A percentile compares a stretch with the other conserved stretches of the same genome.
Conservation (phyloP, 64 coral and sea anemone species). For the Montipora capricornis region DNA sequence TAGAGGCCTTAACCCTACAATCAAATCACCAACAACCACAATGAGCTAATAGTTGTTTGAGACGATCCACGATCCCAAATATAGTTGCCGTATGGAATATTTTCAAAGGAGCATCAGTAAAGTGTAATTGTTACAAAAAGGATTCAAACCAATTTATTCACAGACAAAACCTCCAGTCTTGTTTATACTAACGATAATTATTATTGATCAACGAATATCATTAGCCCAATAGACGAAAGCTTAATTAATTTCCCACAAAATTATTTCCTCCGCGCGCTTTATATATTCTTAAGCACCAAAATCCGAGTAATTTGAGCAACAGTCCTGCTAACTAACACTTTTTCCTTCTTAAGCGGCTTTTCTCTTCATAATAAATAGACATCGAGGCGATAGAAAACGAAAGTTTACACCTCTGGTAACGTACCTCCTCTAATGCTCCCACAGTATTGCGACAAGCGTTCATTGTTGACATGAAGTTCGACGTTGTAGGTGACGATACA, state of each 20-base stretch:
- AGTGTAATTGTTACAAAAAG: not conserved
- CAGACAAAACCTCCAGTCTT: not conserved
- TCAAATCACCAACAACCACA: not conserved
- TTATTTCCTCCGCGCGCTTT: not conserved
- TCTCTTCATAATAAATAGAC: not conserved
- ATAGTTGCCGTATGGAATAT: not conserved
- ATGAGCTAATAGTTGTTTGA: not conserved
- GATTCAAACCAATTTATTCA: not conserved
- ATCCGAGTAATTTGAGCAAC: not conserved
- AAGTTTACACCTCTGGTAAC: not conserved
- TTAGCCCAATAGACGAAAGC: not conserved
- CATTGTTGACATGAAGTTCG: slow-evolving; percentile 91
- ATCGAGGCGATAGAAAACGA: slow-evolving; percentile 4
- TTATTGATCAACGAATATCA: slow-evolving; percentile 24
- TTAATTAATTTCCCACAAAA: not conserved
- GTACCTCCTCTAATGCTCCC: slow-evolving; percentile 80
- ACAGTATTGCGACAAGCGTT: slow-evolving; percentile 81
- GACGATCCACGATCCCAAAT: not conserved
- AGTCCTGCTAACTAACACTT: not conserved
- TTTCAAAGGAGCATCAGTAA: not conserved
- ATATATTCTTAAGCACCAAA: not conserved
- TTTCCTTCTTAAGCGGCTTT: not conserved
- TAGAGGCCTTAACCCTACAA: not conserved
- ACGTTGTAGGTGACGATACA: slow-evolving; percentile 89
- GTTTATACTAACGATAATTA: not conserved